These are phyloP conservation scores for Diachasma alloeum DNA, from an alignment of 1,140 invertebrate species.

Conservation along the genomic window DNA sequence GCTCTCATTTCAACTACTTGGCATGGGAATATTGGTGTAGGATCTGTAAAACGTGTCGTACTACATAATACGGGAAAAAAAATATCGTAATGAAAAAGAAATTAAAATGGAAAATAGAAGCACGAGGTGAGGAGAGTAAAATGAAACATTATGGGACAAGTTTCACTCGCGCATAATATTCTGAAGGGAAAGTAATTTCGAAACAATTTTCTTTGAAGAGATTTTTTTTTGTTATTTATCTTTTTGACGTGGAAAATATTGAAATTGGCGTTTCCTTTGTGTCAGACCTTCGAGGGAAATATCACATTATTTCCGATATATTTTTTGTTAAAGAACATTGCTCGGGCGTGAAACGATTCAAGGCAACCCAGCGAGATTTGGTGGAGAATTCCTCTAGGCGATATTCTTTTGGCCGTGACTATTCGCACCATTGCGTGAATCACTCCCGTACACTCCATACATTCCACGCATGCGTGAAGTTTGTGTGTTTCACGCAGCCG, in stretches of 20 bases:
- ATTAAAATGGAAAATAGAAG: not conserved
- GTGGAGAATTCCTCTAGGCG: no score
- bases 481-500: no score
- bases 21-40: not conserved
- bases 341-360: no score
- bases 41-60: not conserved
- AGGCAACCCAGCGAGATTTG: no score
- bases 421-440: no score
- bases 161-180: not conserved
- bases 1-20: not conserved
- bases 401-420: no score
- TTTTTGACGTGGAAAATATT: not conserved
- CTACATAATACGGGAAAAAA: not conserved
- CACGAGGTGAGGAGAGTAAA: not conserved
- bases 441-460: no score
- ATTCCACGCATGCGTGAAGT: no score
- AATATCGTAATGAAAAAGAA: not conserved
- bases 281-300: not conserved
- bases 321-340: no score
- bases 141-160: not conserved
- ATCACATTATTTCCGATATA: no score
- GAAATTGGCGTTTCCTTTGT: not conserved
- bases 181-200: not conserved
- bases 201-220: not conserved
- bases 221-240: not conserved